Evolutionary conservation across 2,113 vertebrate genomes (phyloP).

Genomic region (Psettodes erumei): DNA sequence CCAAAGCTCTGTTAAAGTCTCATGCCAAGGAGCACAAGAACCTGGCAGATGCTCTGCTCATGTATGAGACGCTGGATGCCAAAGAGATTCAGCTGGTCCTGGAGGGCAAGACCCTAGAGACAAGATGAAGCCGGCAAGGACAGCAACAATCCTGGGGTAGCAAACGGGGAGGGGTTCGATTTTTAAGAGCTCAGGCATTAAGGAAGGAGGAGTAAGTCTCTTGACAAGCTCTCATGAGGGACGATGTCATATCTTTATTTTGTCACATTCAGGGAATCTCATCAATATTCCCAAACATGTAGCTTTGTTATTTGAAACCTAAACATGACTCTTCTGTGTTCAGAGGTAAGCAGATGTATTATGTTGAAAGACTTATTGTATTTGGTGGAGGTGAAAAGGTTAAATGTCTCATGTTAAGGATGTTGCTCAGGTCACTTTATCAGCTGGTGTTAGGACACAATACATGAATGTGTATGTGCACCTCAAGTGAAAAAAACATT

Average conservation of each 20-base stretch:
- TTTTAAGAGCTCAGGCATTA: constrained; percentile 63
- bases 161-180: constrained; percentile 37
- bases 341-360: not conserved
- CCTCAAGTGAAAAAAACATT: not conserved
- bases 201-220: not conserved
- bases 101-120: constrained; percentile 92
- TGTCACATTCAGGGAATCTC: constrained; percentile 23
- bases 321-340: not conserved
- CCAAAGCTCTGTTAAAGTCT: constrained; percentile 91
- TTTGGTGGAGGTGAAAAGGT: not conserved
- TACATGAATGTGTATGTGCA: constrained; percentile 63
- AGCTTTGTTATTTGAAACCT: constrained; percentile 12
- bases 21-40: constrained; percentile 95
- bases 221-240: constrained; percentile 3
- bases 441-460: constrained; percentile 14
- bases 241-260: constrained; percentile 6
- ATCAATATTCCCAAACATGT: constrained; percentile 21
- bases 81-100: constrained; percentile 97
- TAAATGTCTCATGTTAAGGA: constrained; percentile 11
- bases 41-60: constrained; percentile 94
- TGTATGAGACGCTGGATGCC: constrained; percentile 96
- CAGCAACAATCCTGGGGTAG: constrained; percentile 7
- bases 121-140: constrained; percentile 84
- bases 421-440: constrained; percentile 55
- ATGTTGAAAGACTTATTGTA: constrained; percentile 8